Evolutionary conservation across 2,797 vertebrate genomes (phyloP), one percentile per base, ranked within the genome.

Genomic region (Tinamus major): DNA sequence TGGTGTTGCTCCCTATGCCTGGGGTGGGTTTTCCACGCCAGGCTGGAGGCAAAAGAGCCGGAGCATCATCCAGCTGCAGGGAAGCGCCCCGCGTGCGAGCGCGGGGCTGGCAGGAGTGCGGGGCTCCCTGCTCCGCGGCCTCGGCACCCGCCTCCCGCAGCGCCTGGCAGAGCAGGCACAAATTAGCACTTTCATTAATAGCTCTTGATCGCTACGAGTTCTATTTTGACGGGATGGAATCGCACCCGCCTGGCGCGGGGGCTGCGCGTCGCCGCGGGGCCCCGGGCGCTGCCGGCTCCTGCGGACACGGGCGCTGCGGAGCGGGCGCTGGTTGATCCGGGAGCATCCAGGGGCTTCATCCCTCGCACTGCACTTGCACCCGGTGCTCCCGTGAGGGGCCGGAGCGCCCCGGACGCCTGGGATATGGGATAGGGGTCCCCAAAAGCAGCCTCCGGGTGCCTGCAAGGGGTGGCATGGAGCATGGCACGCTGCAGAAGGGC

Each of bases 181-280:
- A 94, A 93, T 88, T 78, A 92, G 85, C 76, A 78, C 64, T 79
- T 79, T 89, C 77, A 85, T 86, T 93, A 95, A 85, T 35, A 67
- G 67, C 81, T 77, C 86, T 87, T 70, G 79, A 94, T 93, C 31
- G 77, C 72, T 77, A 5, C 16, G 79, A 67, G 63, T 44, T 93
- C 89, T 79, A 90, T 91, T 93, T 87, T 80, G 67, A 85, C 59
- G 35, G 0, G 31, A 56, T 51, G 80, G 80, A 95, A 93, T 20
- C 76, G 87, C 92, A 85, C 51, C 79, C 8, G 29, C 79, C 72
- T 76, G 37, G 37, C 24, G 85, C 71, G 79, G 33, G 62, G 42
- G 63, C 72, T 80, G 85, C 24, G 9, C 18, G 18, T 46, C 44
- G 19, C 44, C 44, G 44, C 19, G 44, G 9, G 18, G 9, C 44